phyloP scores from a whole-genome alignment of 64 coral and sea anemone species.

The Pocillopora verrucosa region DNA sequence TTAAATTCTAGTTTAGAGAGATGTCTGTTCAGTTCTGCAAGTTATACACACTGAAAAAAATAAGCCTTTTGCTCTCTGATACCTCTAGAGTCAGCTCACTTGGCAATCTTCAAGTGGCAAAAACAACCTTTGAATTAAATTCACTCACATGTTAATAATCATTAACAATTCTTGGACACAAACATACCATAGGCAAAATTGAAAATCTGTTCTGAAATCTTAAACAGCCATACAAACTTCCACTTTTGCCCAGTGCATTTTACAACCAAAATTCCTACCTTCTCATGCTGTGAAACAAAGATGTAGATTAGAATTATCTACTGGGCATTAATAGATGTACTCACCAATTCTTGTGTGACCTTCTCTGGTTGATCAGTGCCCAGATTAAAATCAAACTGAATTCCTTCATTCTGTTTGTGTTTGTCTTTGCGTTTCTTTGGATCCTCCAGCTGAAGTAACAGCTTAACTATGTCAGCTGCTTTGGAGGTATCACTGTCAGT shows the following conservation, averaged over 20 bases:
- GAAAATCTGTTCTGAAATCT: background rate
- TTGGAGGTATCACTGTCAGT: background rate
- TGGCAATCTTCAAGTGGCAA: constrained; percentile 47
- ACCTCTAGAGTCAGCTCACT: constrained; percentile 44
- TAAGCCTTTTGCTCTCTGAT: constrained; percentile 9
- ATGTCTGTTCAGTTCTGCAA: background rate
- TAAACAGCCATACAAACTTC: background rate
- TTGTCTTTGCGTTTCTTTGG: constrained; percentile 91
- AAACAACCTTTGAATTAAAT: constrained; percentile 48
- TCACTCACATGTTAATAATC: constrained; percentile 37
- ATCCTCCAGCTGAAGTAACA: constrained; percentile 77
- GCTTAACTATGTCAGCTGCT: constrained; percentile 52
- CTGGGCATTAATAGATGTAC: background rate
- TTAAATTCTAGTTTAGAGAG: constrained; percentile 47
- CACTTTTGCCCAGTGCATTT: background rate
- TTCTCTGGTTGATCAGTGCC: constrained; percentile 75
- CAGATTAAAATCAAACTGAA: constrained; percentile 88
- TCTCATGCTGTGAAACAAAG: background rate
- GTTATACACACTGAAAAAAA: background rate
- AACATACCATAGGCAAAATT: background rate
- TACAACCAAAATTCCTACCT: background rate
- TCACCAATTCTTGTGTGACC: constrained; percentile 90
- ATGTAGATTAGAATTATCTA: background rate
- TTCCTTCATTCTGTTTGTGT: constrained; percentile 88
- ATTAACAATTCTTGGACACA: background rate